phyloP scores from a whole-genome alignment of 2,797 vertebrate genomes.

The Acomys russatus region DNA sequence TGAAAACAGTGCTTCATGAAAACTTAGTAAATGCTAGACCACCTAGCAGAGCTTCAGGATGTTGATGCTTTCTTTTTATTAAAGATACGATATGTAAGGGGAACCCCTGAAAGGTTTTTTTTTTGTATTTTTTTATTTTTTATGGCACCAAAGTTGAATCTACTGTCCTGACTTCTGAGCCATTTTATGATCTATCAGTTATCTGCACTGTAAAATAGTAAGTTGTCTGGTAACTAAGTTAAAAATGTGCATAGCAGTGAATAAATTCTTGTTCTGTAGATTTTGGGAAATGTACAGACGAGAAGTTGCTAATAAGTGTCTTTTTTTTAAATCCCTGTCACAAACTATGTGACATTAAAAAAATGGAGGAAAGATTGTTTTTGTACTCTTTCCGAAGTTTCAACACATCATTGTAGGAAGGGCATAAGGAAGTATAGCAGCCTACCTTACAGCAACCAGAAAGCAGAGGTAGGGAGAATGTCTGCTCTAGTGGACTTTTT shows the following conservation, averaged over 20 bases:
- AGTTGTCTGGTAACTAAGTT: neutral
- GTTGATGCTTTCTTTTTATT: neutral
- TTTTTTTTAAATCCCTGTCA: neutral
- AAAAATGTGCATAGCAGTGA: neutral
- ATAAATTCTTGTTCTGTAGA: slow-evolving; percentile 54
- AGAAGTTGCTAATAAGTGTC: neutral
- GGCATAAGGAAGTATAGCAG: neutral
- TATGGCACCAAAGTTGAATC: slow-evolving; percentile 11
- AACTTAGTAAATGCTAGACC: neutral
- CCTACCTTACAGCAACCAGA: neutral
- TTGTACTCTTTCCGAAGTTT: neutral
- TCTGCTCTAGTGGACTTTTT: neutral
- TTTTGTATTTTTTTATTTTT: neutral
- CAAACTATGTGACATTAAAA: neutral
- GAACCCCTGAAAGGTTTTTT: neutral
- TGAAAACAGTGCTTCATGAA: slow-evolving; percentile 35
- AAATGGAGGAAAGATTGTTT: neutral
- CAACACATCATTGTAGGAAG: neutral
- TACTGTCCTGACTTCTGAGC: slow-evolving; percentile 27
- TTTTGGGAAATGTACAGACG: slow-evolving; percentile 49
- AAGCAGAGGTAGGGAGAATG: neutral
- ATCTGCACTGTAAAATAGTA: slow-evolving; percentile 12
- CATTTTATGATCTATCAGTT: slow-evolving; percentile 26
- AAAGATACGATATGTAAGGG: neutral
- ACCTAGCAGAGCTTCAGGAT: slow-evolving; percentile 19